Evolutionary conservation across 2,113 vertebrate species (phyloP).

Genomic region (Egretta garzetta): DNA sequence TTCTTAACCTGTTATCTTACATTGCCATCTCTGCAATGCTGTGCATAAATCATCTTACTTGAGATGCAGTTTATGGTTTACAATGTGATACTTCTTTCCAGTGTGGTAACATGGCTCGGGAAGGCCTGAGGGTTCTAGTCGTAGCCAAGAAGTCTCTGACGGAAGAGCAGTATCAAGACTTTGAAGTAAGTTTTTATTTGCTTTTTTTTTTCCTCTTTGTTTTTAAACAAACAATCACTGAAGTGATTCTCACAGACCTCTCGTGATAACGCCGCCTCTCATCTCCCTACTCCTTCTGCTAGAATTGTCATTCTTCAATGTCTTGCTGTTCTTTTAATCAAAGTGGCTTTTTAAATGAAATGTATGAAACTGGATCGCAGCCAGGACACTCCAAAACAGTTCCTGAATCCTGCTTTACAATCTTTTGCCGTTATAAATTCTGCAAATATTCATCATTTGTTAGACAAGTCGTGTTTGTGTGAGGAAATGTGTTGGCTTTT

Average conservation of each 20-base stretch:
- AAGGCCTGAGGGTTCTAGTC: slow-evolving; percentile 93
- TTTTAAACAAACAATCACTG: slow-evolving; percentile 29
- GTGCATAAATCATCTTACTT: slow-evolving; percentile 6
- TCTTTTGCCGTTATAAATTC: not conserved
- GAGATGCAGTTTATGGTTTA: not conserved
- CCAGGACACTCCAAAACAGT: not conserved
- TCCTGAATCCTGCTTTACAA: not conserved
- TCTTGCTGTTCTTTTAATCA: not conserved
- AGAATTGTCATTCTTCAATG: not conserved
- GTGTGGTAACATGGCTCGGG: slow-evolving; percentile 98
- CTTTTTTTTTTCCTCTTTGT: not conserved
- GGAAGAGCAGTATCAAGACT: slow-evolving; percentile 96
- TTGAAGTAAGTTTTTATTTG: slow-evolving; percentile 83
- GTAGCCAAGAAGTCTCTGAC: slow-evolving; percentile 97
- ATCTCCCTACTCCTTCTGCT: not conserved
- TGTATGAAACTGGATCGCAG: not conserved
- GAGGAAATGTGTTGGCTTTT: not conserved
- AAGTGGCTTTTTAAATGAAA: not conserved
- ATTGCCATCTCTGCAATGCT: not conserved
- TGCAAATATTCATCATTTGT: not conserved
- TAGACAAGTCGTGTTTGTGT: not conserved
- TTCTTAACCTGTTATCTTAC: slow-evolving; percentile 21
- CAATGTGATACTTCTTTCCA: slow-evolving; percentile 58
- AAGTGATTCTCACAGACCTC: not conserved
- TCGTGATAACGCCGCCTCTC: not conserved